phyloP scores from a whole-genome alignment of 2,888 invertebrate species.

The Caenorhabditis wallacei region DNA sequence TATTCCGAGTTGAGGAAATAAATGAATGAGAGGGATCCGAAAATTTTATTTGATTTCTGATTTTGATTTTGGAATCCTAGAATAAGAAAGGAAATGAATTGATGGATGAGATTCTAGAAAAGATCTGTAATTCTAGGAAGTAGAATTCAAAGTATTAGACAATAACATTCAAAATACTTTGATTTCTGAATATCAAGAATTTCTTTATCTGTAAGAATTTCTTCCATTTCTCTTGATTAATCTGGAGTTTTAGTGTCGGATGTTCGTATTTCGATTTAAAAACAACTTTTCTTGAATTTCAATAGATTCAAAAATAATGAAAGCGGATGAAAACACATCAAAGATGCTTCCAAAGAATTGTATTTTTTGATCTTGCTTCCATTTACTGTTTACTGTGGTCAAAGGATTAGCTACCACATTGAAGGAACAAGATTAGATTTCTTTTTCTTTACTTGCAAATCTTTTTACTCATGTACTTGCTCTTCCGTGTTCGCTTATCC shows the following conservation, averaged over 20 bases:
- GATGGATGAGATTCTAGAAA: not conserved
- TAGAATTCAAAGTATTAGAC: not conserved
- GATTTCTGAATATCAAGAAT: slow-evolving; percentile 7
- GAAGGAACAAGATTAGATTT: not conserved
- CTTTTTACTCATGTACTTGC: slow-evolving; percentile 21
- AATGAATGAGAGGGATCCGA: not conserved
- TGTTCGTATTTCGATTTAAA: not conserved
- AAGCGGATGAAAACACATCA: slow-evolving; percentile 13
- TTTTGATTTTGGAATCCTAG: too few relatives aligned
- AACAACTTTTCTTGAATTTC: slow-evolving; percentile 19
- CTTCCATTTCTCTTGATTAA: slow-evolving; percentile 19
- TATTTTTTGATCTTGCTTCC: slow-evolving; percentile 9
- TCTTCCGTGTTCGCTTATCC: slow-evolving; percentile 38
- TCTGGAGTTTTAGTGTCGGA: slow-evolving; percentile 22
- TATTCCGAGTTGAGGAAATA: not conserved
- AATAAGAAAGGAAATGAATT: not conserved
- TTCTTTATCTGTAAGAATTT: slow-evolving; percentile 6
- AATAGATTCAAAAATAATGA: not conserved
- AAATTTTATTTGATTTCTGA: not conserved
- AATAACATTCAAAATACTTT: not conserved
- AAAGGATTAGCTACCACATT: not conserved
- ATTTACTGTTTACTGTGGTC: not conserved
- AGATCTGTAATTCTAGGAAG: not conserved
- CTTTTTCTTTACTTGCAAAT: slow-evolving; percentile 1
- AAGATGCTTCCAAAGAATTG: not conserved